phyloP scores from a whole-genome alignment of 2,888 invertebrate species.

The Lasioglossum figueresi region DNA sequence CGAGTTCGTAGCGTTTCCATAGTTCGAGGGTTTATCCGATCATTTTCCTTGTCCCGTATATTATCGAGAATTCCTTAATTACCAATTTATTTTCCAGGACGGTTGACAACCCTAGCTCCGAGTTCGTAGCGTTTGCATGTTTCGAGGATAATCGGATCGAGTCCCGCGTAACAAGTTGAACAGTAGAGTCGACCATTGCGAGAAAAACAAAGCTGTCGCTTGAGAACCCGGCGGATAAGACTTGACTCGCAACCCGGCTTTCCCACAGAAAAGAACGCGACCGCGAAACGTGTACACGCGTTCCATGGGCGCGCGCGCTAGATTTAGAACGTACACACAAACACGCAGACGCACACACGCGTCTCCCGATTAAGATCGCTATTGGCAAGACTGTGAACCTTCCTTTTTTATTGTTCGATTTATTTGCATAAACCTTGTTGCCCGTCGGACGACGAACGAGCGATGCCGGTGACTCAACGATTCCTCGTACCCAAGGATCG shows the following conservation, averaged over 20 bases:
- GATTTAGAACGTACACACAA: constrained; percentile 20
- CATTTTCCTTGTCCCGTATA: too few species aligned
- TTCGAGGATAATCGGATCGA: background rate
- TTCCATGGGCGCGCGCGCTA: background rate
- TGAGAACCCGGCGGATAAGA: constrained; percentile 52
- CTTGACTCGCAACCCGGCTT: constrained; percentile 58
- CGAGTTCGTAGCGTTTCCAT: background rate
- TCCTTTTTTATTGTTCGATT: constrained; percentile 41
- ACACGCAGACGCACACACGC: background rate
- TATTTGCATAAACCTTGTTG: constrained; percentile 45
- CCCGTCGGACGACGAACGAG: background rate
- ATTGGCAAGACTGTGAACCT: constrained; percentile 54
- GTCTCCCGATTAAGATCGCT: constrained; percentile 49
- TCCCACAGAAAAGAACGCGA: constrained; percentile 61
- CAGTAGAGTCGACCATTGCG: background rate
- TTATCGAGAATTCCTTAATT: too few species aligned
- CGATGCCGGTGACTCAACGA: constrained; percentile 19
- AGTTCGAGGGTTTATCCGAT: background rate
- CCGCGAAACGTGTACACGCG: constrained; percentile 1
- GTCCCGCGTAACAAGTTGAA: background rate
- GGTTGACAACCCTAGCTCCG: too few species aligned
- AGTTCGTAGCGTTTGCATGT: too few species aligned
- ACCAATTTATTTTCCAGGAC: too few species aligned
- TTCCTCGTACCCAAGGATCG: constrained; percentile 7
- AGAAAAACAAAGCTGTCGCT: constrained; percentile 41